Conservation (phyloP, 2,888 invertebrate species). For the Diogma glabrata region DNA sequence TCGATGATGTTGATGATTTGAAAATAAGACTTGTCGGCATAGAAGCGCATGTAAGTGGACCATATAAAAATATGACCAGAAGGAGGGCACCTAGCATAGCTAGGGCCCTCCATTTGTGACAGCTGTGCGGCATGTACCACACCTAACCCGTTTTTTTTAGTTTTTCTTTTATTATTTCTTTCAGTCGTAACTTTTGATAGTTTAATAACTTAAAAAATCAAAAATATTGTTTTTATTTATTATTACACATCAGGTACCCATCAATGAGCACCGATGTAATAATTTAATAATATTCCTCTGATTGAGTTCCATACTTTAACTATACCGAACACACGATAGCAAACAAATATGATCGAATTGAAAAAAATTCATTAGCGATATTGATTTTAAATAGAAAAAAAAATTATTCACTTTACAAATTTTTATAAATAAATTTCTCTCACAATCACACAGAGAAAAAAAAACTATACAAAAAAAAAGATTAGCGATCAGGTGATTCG, state of each 20-base stretch:
- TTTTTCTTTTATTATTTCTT: too few species aligned
- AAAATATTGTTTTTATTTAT: too few species aligned
- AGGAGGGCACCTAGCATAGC: conserved; percentile 39
- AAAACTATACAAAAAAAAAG: too few species aligned
- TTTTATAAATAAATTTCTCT: not conserved
- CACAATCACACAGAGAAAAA: too few species aligned
- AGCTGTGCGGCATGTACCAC: conserved; percentile 34
- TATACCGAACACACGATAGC: conserved; percentile 2
- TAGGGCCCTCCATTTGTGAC: conserved; percentile 36
- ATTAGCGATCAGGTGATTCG: too few species aligned
- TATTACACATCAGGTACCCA: conserved; percentile 6
- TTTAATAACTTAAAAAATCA: too few species aligned
- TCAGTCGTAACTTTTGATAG: too few species aligned
- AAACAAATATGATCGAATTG: not conserved
- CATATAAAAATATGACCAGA: conserved; percentile 30
- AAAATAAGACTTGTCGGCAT: too few species aligned
- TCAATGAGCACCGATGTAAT: conserved; percentile 10
- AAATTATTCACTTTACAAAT: conserved; percentile 5
- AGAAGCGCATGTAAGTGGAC: conserved; percentile 29
- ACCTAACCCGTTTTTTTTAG: too few species aligned
- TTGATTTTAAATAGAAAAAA: not conserved
- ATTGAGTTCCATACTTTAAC: conserved; percentile 7
- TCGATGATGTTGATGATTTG: too few species aligned
- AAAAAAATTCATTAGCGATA: not conserved
- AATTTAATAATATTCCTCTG: conserved; percentile 7